phyloP scores from a whole-genome alignment of 2,888 invertebrate genomes.

The Polydrusus cervinus region DNA sequence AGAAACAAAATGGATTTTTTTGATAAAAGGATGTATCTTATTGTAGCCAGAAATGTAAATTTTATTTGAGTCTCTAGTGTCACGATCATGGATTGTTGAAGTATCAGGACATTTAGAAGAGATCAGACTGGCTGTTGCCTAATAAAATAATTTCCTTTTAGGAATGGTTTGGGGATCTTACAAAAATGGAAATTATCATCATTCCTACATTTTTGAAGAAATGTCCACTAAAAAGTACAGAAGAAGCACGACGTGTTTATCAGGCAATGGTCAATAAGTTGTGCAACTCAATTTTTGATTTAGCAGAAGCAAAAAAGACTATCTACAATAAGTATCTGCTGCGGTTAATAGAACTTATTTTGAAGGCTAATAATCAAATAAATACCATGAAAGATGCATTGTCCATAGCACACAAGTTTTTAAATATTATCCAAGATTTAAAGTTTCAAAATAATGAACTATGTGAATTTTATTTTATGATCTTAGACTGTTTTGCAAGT shows the following conservation, averaged over 20 bases:
- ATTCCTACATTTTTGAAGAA: conserved; percentile 30
- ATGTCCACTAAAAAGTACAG: not conserved
- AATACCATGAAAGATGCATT: conserved; percentile 7
- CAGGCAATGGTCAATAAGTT: conserved; percentile 4
- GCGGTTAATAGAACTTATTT: conserved; percentile 24
- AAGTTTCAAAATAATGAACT: conserved; percentile 1
- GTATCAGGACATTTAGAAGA: too few species aligned
- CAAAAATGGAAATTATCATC: conserved; percentile 24
- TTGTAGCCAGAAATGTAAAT: too few species aligned
- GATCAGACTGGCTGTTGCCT: too few species aligned
- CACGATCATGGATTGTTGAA: too few species aligned
- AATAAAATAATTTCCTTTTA: conserved; percentile 24
- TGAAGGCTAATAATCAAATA: conserved; percentile 21
- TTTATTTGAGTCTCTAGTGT: too few species aligned
- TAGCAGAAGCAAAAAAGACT: conserved; percentile 13
- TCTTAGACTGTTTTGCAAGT: conserved; percentile 26
- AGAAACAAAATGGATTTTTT: too few species aligned
- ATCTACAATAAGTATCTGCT: conserved; percentile 8
- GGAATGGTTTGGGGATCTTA: conserved; percentile 25
- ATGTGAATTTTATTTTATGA: conserved; percentile 27
- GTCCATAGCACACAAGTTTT: conserved; percentile 6
- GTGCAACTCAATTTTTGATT: conserved; percentile 20
- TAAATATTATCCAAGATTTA: conserved; percentile 4
- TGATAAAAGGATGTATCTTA: too few species aligned
- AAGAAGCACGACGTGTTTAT: conserved; percentile 20